Base-by-base conservation (phyloP, 2,888 invertebrate genomes). In the Megastigmus dorsalis region DNA sequence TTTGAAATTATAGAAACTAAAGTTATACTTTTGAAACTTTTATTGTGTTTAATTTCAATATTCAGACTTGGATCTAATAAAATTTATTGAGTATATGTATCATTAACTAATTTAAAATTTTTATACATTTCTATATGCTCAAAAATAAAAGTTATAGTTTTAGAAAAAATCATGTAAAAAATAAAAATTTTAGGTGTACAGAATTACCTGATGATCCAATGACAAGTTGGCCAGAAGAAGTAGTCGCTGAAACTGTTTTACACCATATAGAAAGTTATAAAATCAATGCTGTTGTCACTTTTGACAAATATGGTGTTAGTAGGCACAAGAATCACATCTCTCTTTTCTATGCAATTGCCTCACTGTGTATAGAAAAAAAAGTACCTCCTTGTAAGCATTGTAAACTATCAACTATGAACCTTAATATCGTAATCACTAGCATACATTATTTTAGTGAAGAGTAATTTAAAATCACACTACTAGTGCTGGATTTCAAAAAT, bases 231-330 rank as follows among this genome's bases (percentile, higher is more conserved):
- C 92, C 93, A 67, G 89, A 91, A 73, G 91, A 92, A 81, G 85
- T 91, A 15, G 89, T 95, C 57, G 91, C 92, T 26, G 90, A 91
- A 66, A 88, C 92, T 78, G 90, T 95, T 79, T 85, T 92, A 67
- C 90, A 92, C 77, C 91, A 93, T 73, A 89, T 96, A 43, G 94
- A 95, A 87, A 90, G 91, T 71, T 90, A 95, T 82, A 92, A 93
- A 82, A 94, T 96, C 83, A 93, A 95, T 84, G 94, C 95, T 1
- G 90, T 98, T 65, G 92, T 99, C 67, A 97, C 98, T 15, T 99
- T 99, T 90, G 99, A 99, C 89, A 92, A 94, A 83, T 91, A 93
- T 85, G 99, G 99, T 62, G 93, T 99, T 5, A 98, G 97, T 80
- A 93, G 94, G 5, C 99, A 99, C 89, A 90, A 92, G 26, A 99